A percentile compares a stretch with the other conserved stretches of the same genome.
Evolutionary conservation across 2,888 invertebrate genomes (phyloP).

Genomic region (Hypselothyrea guttata): DNA sequence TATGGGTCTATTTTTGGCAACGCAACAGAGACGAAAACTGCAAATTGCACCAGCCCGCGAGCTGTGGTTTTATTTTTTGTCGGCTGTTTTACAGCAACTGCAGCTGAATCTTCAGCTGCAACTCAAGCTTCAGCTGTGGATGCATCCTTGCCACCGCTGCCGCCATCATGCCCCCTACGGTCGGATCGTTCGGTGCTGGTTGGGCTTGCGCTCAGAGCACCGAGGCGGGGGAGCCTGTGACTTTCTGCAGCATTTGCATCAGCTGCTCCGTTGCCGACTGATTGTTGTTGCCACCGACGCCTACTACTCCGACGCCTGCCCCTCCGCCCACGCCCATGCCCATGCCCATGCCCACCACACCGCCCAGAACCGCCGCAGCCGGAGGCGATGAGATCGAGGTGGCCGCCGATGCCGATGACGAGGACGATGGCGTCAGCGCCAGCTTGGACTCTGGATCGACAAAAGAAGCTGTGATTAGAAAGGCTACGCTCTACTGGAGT

Average conservation of each 20-base stretch:
- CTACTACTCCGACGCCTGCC: conserved; percentile 43
- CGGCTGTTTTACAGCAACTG: conserved; percentile 37
- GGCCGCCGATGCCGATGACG: conserved; percentile 73
- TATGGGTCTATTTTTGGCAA: conserved; percentile 73
- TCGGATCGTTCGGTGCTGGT: conserved; percentile 31
- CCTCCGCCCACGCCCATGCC: conserved; percentile 39
- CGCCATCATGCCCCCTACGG: conserved; percentile 11
- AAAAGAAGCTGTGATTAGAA: conserved; percentile 82
- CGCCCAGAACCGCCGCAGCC: conserved; percentile 43
- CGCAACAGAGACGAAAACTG: conserved; percentile 60
- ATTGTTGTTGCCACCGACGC: conserved; percentile 43
- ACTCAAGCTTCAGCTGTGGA: conserved; percentile 9
- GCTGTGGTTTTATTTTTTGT: conserved; percentile 42
- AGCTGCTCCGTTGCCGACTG: conserved; percentile 81
- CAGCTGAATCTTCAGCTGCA: conserved; percentile 7
- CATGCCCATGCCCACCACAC: conserved; percentile 59
- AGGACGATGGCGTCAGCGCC: conserved; percentile 80
- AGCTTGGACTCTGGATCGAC: conserved; percentile 82
- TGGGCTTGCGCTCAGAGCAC: conserved; percentile 58
- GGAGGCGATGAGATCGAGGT: conserved; percentile 79
- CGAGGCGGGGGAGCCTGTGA: conserved; percentile 73
- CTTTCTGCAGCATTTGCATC: conserved; percentile 81
- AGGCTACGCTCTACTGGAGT: conserved; percentile 79
- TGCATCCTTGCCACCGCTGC: conserved; percentile 25
- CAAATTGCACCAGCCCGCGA: conserved; percentile 58